Evolutionary conservation across 2,888 invertebrate species (phyloP).

Genomic region (Desoria tigrina): DNA sequence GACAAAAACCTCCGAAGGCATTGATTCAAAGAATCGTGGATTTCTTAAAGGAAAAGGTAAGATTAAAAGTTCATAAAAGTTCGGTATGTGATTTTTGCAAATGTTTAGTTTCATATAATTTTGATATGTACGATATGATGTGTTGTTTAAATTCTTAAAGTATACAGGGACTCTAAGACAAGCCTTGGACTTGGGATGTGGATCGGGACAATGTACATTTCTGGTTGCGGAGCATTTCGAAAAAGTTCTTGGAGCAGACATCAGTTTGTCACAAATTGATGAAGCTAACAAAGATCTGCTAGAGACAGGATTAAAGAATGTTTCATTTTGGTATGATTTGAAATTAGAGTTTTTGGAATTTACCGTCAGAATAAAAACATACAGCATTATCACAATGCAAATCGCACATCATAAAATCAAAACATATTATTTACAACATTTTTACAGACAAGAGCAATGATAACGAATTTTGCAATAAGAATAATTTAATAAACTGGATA

Average conservation of each 20-base stretch:
- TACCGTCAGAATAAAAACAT: not conserved
- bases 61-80: not conserved
- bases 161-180: constrained; percentile 29
- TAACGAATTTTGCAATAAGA: constrained; percentile 22
- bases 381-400: constrained; percentile 17
- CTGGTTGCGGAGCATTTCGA: constrained; percentile 57
- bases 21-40: constrained; percentile 23
- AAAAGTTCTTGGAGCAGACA: constrained; percentile 58
- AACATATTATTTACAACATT: too few relatives aligned
- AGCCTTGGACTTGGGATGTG: constrained; percentile 61
- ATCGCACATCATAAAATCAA: too few relatives aligned
- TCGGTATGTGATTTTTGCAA: too few relatives aligned
- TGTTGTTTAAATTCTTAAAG: constrained; percentile 11
- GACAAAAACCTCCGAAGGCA: constrained; percentile 26
- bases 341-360: constrained; percentile 11
- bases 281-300: constrained; percentile 55
- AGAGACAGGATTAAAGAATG: constrained; percentile 53
- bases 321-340: constrained; percentile 54
- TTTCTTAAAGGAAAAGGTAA: constrained; percentile 36
- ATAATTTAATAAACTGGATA: too few relatives aligned
- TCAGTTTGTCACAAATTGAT: constrained; percentile 57
- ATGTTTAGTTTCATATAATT: not conserved
- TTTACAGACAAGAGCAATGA: not conserved
- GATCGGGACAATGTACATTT: constrained; percentile 59
- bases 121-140: not conserved